phyloP scores from a whole-genome alignment of 2,113 vertebrate species.

The Anoura caudifer region DNA sequence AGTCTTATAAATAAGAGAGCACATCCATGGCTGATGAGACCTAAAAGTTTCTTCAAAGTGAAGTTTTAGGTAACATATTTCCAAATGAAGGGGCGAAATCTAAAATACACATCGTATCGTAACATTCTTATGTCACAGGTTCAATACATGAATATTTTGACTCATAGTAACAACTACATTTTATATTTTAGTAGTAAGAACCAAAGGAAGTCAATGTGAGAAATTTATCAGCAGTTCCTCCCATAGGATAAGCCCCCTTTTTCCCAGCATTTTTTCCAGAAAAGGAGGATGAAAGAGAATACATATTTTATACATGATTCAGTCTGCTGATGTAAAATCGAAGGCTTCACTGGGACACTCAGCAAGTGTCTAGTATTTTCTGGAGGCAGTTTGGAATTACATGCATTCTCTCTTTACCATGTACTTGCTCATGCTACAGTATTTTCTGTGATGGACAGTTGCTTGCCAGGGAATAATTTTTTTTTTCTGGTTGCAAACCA shows the following conservation, averaged over 20 bases:
- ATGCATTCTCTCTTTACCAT: not conserved
- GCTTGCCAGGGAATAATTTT: not conserved
- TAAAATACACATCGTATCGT: not conserved
- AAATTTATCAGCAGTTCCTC: conserved; percentile 26
- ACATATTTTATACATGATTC: not conserved
- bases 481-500: not conserved
- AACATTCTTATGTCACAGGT: not conserved
- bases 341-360: not conserved
- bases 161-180: not conserved
- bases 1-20: not conserved
- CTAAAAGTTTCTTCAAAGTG: not conserved
- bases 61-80: not conserved
- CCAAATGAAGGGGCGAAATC: not conserved
- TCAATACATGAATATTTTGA: not conserved
- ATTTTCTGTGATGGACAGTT: not conserved
- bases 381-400: not conserved
- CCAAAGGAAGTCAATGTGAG: conserved; percentile 19
- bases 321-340: not conserved
- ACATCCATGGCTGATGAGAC: not conserved
- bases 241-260: not conserved
- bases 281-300: not conserved
- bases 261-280: not conserved
- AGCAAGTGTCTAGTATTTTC: not conserved
- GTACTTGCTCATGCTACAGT: not conserved
- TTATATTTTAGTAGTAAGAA: conserved; percentile 35